Evolutionary conservation across 1,140 invertebrate species (phyloP).

Genomic region (Bombus consobrinus): DNA sequence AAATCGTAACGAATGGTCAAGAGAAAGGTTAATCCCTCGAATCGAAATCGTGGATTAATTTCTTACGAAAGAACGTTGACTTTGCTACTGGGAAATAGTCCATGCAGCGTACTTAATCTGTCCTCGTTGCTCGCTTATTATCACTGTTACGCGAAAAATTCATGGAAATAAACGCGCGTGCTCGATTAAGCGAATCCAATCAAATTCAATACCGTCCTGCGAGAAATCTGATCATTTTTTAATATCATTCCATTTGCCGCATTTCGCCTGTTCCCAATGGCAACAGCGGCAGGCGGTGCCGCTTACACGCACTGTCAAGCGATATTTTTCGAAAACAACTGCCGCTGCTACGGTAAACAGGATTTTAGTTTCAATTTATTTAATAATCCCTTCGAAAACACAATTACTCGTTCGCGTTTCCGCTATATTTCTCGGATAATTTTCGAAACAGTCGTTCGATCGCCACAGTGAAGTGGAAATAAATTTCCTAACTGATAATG

Average conservation of each 20-base stretch:
- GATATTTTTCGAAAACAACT: conserved; percentile 7
- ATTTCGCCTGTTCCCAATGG: neutral
- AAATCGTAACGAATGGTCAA: neutral
- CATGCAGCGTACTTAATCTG: conserved; percentile 38
- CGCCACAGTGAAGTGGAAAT: neutral
- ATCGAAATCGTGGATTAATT: conserved; percentile 47
- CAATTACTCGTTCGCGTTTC: neutral
- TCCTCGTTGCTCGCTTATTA: conserved; percentile 42
- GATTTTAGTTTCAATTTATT: conserved; percentile 29
- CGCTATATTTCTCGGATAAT: neutral
- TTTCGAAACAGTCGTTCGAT: neutral
- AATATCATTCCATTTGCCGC: neutral
- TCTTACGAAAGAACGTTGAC: conserved; percentile 41
- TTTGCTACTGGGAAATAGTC: conserved; percentile 15
- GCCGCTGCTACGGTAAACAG: neutral
- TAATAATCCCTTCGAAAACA: neutral
- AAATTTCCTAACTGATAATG: neutral
- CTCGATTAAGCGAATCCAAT: conserved; percentile 29
- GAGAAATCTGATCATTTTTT: conserved; percentile 3
- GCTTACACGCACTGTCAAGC: neutral
- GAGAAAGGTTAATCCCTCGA: conserved; percentile 32
- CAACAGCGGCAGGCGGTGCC: too few species aligned
- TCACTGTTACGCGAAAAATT: conserved; percentile 13
- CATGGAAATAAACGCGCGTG: conserved; percentile 39
- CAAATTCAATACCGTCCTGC: neutral